A percentile compares a stretch with the other conserved stretches of the same genome.
Evolutionary conservation across 2,888 invertebrate genomes (phyloP).

Genomic region (Encarsia formosa): DNA sequence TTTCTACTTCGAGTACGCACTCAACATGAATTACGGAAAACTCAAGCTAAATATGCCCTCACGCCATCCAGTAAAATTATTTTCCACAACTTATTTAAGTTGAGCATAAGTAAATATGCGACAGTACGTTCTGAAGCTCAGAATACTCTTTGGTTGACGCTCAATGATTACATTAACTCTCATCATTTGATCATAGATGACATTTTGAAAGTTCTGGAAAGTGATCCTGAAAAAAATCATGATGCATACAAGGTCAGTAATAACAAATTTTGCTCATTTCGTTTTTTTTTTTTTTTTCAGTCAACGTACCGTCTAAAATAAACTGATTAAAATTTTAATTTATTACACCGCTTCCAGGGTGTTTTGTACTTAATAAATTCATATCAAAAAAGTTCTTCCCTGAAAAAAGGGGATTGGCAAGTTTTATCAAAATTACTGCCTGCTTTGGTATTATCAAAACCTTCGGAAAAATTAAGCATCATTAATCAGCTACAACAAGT

Average conservation of each 20-base stretch:
- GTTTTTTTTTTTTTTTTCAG: too few species aligned
- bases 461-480: constrained; percentile 82
- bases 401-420: constrained; percentile 73
- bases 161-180: constrained; percentile 66
- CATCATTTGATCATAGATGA: constrained; percentile 64
- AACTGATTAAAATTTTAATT: background rate
- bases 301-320: too few species aligned
- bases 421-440: constrained; percentile 72
- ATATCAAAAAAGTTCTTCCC: constrained; percentile 51
- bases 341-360: constrained; percentile 54
- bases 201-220: constrained; percentile 58
- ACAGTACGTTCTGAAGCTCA: constrained; percentile 68
- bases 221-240: constrained; percentile 61
- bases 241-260: constrained; percentile 63
- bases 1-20: constrained; percentile 36
- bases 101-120: constrained; percentile 66
- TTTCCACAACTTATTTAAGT: constrained; percentile 59
- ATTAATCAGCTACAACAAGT: constrained; percentile 58
- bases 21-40: constrained; percentile 46
- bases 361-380: constrained; percentile 69
- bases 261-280: too few species aligned
- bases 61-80: constrained; percentile 61
- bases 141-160: constrained; percentile 59
- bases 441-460: constrained; percentile 68
- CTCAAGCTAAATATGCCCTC: constrained; percentile 51